Conservation (phyloP, 2,888 invertebrate species). For the Macroteleia sp. region DNA sequence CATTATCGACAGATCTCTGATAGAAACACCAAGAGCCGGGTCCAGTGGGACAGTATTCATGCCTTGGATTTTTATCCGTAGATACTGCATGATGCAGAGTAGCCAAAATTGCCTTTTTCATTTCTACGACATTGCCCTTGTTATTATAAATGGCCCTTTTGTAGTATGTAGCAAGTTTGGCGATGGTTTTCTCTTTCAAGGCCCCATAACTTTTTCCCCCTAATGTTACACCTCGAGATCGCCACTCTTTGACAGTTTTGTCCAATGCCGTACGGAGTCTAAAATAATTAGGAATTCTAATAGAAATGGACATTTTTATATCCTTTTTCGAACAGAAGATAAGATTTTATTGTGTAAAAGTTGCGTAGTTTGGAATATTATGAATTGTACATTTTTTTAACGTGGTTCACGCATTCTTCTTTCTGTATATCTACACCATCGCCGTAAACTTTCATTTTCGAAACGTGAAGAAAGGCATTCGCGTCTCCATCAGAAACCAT, state of each 20-base stretch:
- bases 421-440: slow-evolving; percentile 15
- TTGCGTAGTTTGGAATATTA: background rate
- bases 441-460: slow-evolving; percentile 2
- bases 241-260: slow-evolving; percentile 15
- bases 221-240: slow-evolving; percentile 25
- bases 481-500: slow-evolving; percentile 33
- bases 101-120: slow-evolving; percentile 31
- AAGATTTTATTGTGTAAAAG: too few species aligned
- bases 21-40: slow-evolving; percentile 12
- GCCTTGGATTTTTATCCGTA: slow-evolving; percentile 8
- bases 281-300: background rate
- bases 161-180: slow-evolving; percentile 47
- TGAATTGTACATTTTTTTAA: slow-evolving; percentile 20
- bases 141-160: slow-evolving; percentile 41
- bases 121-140: slow-evolving; percentile 15
- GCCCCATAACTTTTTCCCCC: slow-evolving; percentile 36
- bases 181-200: slow-evolving; percentile 41
- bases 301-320: too few species aligned
- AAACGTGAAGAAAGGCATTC: background rate
- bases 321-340: too few species aligned
- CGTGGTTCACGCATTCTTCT: slow-evolving; percentile 10
- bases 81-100: slow-evolving; percentile 27
- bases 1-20: too few species aligned
- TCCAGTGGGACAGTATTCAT: slow-evolving; percentile 16
- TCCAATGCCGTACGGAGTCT: slow-evolving; percentile 26